Evolutionary conservation across 1,140 invertebrate species (phyloP).

Genomic region (Drosophila albomicans): DNA sequence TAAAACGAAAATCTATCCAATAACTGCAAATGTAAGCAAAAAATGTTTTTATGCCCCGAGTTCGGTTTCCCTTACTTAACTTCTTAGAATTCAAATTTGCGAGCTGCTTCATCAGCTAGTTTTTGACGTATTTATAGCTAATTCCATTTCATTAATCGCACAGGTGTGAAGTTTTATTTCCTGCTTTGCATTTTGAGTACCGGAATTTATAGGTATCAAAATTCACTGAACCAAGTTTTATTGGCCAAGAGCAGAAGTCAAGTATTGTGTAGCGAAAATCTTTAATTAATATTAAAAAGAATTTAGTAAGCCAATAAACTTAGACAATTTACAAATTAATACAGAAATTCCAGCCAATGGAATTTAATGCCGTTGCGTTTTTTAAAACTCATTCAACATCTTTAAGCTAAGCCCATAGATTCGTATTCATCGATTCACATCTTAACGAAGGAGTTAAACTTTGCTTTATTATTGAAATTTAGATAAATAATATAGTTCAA

Average conservation of each 20-base stretch:
- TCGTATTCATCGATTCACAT: not conserved
- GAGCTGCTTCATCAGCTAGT: slow-evolving; percentile 4
- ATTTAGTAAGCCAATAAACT: slow-evolving; percentile 3
- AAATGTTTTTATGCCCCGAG: not conserved
- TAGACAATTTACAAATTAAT: not conserved
- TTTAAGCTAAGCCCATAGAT: not conserved
- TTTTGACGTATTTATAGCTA: not conserved
- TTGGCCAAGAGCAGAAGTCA: not conserved
- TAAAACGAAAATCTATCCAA: not conserved
- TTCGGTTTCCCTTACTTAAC: not conserved
- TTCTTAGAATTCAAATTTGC: slow-evolving; percentile 3
- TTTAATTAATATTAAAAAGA: slow-evolving; percentile 7
- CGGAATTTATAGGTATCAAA: not conserved
- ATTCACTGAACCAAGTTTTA: not conserved
- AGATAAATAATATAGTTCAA: not conserved
- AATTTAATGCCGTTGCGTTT: slow-evolving; percentile 5
- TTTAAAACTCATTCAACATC: not conserved
- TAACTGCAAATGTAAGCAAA: slow-evolving; percentile 5
- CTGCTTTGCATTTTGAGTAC: slow-evolving; percentile 10
- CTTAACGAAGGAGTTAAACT: not conserved
- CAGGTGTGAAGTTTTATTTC: slow-evolving; percentile 16
- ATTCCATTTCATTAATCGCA: slow-evolving; percentile 4
- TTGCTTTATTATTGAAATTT: not conserved
- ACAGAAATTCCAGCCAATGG: not conserved
- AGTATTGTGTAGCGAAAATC: not conserved